phyloP scores from a whole-genome alignment of 2,888 invertebrate species.

The Azorinus chamasolen region DNA sequence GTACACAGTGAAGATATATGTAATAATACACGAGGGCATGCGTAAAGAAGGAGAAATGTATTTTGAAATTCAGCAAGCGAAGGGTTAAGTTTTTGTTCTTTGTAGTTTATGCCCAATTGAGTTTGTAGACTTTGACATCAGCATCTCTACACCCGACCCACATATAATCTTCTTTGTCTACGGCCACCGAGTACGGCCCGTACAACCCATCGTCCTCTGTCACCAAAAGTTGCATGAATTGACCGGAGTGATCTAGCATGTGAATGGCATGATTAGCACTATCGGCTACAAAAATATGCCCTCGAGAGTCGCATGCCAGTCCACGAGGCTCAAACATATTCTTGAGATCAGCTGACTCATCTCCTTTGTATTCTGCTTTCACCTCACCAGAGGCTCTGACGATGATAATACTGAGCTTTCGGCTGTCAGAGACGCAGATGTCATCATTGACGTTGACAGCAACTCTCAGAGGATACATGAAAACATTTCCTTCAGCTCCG shows the following conservation, averaged over 20 bases:
- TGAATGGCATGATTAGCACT: constrained; percentile 65
- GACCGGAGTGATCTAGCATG: constrained; percentile 66
- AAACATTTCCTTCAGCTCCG: constrained; percentile 66
- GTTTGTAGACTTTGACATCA: constrained; percentile 63
- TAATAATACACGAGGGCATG: no score
- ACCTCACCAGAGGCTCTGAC: constrained; percentile 59
- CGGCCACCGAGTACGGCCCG: constrained; percentile 65
- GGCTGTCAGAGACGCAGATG: constrained; percentile 72
- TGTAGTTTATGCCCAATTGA: constrained; percentile 75
- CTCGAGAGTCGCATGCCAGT: constrained; percentile 61
- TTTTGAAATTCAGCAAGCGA: no score
- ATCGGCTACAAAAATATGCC: constrained; percentile 66
- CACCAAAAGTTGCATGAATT: constrained; percentile 53
- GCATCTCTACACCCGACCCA: constrained; percentile 70
- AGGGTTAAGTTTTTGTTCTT: no score
- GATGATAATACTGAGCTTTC: constrained; percentile 64
- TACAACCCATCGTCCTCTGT: constrained; percentile 63
- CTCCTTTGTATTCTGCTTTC: constrained; percentile 59
- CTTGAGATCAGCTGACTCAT: constrained; percentile 40
- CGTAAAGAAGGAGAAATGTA: no score
- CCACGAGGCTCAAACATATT: constrained; percentile 65
- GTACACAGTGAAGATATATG: no score
- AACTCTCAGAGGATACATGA: constrained; percentile 70
- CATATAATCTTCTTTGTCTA: constrained; percentile 64
- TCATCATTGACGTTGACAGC: constrained; percentile 76